Evolutionary conservation across 2,797 vertebrate genomes (phyloP), one percentile per base, ranked within the genome.

Genomic region (Tamandua tetradactyla): DNA sequence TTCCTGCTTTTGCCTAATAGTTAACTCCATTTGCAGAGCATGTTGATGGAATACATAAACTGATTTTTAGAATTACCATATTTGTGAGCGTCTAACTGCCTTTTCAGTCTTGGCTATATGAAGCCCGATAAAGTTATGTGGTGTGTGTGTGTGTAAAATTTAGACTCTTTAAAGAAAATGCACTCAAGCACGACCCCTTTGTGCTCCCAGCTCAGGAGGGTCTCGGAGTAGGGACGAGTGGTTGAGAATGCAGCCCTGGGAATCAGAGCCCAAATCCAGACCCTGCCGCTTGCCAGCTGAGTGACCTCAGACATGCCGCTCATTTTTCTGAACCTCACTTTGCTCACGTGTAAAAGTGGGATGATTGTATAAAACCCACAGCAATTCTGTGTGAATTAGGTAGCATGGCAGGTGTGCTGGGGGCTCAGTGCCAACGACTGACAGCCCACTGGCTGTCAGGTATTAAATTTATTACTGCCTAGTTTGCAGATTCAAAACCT

Each of bases 391-490:
- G 18, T 12, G 62, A 42, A 47, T 42, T 10, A n/a, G 64, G 32
- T 20, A 10, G 6, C n/a, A 27, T 5, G 61, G 47, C n/a, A 2
- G 1, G n/a, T 7, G n/a, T 49, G 59, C 17, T 2, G 1, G 57
- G 30, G 23, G 18, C 55, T 80, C n/a, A 32, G n/a, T 27, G 7
- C 1, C 40, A n/a, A n/a, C n/a, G n/a, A n/a, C n/a, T n/a, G n/a
- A n/a, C n/a, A n/a, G n/a, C n/a, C n/a, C 4, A 6, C 17, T 3
- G 0, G 3, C 17, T 37, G 4, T 25, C 11, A 42, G n/a, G 22
- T 57, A 17, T 17, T 25, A 5, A 62, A 3, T 9, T 14, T 30
- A 18, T 76, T 40, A 13, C n/a, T 86, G 68, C n/a, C 40, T 72
- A 4, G 59, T 84, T 79, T 64, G 22, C 57, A 68, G n/a, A 52